Conservation (phyloP, 2,888 invertebrate species). For the Sepioteuthis lessoniana region DNA sequence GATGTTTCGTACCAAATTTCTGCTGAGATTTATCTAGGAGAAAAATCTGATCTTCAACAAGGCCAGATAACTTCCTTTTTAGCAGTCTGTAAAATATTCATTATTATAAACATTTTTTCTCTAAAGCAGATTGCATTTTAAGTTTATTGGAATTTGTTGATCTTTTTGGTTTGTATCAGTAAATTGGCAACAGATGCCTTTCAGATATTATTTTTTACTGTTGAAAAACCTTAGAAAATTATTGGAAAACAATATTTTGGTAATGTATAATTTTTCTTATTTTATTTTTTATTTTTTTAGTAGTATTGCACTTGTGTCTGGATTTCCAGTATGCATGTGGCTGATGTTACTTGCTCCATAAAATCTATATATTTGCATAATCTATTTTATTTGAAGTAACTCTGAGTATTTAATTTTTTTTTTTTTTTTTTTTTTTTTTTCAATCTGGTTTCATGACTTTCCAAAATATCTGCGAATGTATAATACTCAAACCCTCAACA, state of each 20-base stretch:
- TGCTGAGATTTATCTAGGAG: background rate
- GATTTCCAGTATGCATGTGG: background rate
- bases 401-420: background rate
- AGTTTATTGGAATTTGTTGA: too few relatives aligned
- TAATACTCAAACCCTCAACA: background rate
- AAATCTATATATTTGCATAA: background rate
- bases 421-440: too few relatives aligned
- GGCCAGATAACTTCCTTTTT: background rate
- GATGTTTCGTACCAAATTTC: background rate
- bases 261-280: background rate
- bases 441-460: background rate
- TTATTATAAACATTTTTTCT: background rate
- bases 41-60: background rate
- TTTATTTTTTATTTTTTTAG: background rate
- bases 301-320: background rate
- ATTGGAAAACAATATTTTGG: background rate
- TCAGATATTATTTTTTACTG: background rate
- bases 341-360: background rate
- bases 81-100: background rate
- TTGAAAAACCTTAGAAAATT: too few relatives aligned
- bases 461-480: background rate
- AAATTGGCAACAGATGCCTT: background rate
- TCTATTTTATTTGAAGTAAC: conserved; percentile 17
- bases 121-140: too few relatives aligned
- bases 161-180: background rate